A percentile compares a stretch with the other conserved stretches of the same genome.
These are phyloP conservation scores for Agonopterix heracliana DNA, from an alignment of 2,888 invertebrate genomes.

Conservation along the genomic window DNA sequence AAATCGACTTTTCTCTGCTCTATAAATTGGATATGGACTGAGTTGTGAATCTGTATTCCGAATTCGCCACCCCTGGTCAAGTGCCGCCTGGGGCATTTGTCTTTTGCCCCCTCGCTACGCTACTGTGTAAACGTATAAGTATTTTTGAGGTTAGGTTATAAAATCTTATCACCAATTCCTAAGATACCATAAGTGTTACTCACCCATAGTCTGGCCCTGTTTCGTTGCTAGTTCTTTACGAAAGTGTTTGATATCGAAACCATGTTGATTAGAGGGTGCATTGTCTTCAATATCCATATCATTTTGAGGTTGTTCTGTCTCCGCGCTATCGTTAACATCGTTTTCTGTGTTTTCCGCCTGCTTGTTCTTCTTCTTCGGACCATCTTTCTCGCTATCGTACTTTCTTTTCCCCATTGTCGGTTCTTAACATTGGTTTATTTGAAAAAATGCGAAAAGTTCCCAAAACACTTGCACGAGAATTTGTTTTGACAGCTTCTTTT, in stretches of 20 bases:
- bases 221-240: slow-evolving; percentile 71
- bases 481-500: slow-evolving; percentile 27
- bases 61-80: too few relatives aligned
- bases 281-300: slow-evolving; percentile 14
- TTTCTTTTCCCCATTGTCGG: slow-evolving; percentile 57
- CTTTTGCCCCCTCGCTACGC: too few relatives aligned
- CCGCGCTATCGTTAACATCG: slow-evolving; percentile 18
- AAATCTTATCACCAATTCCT: not conserved
- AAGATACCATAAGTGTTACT: slow-evolving; percentile 14
- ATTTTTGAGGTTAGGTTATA: not conserved
- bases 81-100: too few relatives aligned
- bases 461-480: slow-evolving; percentile 27
- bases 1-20: too few relatives aligned
- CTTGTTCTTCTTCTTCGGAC: slow-evolving; percentile 35
- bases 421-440: slow-evolving; percentile 1
- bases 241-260: slow-evolving; percentile 77
- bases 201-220: slow-evolving; percentile 75
- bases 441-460: not conserved
- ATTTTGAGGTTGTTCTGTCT: slow-evolving; percentile 42
- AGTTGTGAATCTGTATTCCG: too few relatives aligned
- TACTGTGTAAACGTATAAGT: too few relatives aligned
- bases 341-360: slow-evolving; percentile 24
- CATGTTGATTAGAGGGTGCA: not conserved
- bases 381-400: slow-evolving; percentile 35
- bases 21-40: too few relatives aligned